Evolutionary conservation across 2,888 invertebrate genomes (phyloP).

Genomic region (Axea sp.): DNA sequence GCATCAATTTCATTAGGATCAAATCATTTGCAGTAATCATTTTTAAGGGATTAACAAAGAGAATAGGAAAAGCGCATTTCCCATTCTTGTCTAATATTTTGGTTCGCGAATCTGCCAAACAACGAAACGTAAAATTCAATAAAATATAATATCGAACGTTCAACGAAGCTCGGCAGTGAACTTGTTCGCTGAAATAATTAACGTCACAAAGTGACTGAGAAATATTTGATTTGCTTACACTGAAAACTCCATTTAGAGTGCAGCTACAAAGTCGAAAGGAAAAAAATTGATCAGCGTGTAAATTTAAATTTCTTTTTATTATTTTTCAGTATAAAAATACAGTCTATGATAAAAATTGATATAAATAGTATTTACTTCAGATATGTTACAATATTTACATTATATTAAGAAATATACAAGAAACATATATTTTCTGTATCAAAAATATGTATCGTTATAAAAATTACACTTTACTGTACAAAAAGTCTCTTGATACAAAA

Average conservation of each 20-base stretch:
- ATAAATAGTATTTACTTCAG: slow-evolving; percentile 26
- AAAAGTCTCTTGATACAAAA: too few relatives aligned
- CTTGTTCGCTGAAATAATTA: slow-evolving; percentile 31
- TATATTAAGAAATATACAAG: too few relatives aligned
- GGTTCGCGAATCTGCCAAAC: slow-evolving; percentile 13
- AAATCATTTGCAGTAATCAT: slow-evolving; percentile 14
- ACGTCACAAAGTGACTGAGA: slow-evolving; percentile 40
- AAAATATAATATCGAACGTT: slow-evolving; percentile 16
- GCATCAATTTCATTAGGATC: slow-evolving; percentile 21
- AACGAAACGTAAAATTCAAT: slow-evolving; percentile 15
- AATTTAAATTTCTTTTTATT: slow-evolving; percentile 33
- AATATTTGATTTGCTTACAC: slow-evolving; percentile 47
- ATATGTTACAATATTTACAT: slow-evolving; percentile 54
- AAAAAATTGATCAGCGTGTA: background rate
- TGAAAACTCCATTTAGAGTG: slow-evolving; percentile 16
- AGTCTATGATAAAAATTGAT: slow-evolving; percentile 3
- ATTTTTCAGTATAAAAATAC: slow-evolving; percentile 50
- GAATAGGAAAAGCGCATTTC: background rate
- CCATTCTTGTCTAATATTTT: background rate
- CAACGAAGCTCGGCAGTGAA: slow-evolving; percentile 30
- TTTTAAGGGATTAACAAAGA: background rate
- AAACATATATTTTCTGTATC: too few relatives aligned
- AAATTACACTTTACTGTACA: slow-evolving; percentile 1
- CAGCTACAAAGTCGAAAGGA: slow-evolving; percentile 8
- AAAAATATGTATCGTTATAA: background rate